These are phyloP conservation scores for Pachypsylla venusta DNA, from an alignment of 1,140 invertebrate genomes.

Conservation along the genomic window DNA sequence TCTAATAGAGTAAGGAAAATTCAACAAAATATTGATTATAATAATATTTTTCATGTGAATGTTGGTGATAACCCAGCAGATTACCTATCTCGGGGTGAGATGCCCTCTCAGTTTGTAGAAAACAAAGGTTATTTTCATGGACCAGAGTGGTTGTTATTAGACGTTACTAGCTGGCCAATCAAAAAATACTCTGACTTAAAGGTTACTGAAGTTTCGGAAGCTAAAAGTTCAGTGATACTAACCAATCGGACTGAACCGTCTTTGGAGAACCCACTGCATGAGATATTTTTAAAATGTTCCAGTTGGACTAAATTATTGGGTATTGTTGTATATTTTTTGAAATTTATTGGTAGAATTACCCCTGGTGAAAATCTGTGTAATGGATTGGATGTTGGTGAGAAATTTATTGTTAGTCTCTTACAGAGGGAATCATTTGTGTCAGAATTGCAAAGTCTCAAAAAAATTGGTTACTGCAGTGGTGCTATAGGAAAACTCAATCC, in stretches of 20 bases:
- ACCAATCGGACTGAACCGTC: no score
- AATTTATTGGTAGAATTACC: neutral
- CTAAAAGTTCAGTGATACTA: no score
- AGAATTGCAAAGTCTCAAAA: neutral
- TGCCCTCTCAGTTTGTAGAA: slow-evolving; percentile 5
- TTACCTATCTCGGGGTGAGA: neutral
- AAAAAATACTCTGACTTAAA: no score
- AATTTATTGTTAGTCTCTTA: neutral
- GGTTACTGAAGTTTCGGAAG: no score
- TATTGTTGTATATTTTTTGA: neutral
- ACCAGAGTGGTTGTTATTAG: neutral
- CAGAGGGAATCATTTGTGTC: neutral
- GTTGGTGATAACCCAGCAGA: slow-evolving; percentile 3
- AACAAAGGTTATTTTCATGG: slow-evolving; percentile 18
- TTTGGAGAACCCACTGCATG: no score
- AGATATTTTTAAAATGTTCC: no score
- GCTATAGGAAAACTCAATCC: slow-evolving; percentile 12
- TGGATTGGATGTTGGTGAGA: neutral
- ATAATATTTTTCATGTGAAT: slow-evolving; percentile 10
- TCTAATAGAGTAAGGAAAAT: slow-evolving; percentile 18
- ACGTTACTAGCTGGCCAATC: neutral
- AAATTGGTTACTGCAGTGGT: neutral
- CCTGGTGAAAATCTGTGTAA: neutral
- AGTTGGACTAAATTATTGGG: no score
- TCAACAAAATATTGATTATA: neutral